A percentile compares a stretch with the other conserved stretches of the same genome.
Conservation (phyloP, 2,888 invertebrate genomes). For the Pristionchus entomophagus region DNA sequence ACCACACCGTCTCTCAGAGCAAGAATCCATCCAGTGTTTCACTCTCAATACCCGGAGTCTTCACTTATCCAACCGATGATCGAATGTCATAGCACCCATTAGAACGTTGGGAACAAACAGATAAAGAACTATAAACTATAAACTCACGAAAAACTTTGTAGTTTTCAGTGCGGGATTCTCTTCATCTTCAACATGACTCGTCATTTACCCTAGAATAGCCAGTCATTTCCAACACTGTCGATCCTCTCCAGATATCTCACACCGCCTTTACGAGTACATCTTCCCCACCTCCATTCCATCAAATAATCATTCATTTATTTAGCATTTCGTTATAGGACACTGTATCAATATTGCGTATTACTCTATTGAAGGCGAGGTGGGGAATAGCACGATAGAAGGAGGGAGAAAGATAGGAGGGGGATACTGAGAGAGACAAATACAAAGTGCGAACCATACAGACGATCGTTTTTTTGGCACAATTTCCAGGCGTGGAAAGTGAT, state of each 20-base stretch:
- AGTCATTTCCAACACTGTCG: too few relatives aligned
- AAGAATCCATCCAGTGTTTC: too few relatives aligned
- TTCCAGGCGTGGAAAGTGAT: slow-evolving; percentile 13
- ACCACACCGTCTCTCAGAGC: too few relatives aligned
- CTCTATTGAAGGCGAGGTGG: background rate
- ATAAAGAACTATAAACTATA: background rate
- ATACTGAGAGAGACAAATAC: background rate
- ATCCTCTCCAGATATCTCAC: background rate
- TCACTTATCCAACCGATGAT: too few relatives aligned
- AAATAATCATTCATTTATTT: slow-evolving; percentile 29
- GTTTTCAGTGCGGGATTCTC: slow-evolving; percentile 26
- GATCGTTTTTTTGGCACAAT: slow-evolving; percentile 14
- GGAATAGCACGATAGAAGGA: background rate
- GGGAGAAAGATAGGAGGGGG: background rate
- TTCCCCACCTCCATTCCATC: background rate
- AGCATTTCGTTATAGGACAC: slow-evolving; percentile 7
- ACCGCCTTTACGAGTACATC: background rate
- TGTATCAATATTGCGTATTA: slow-evolving; percentile 27
- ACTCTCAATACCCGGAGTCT: too few relatives aligned
- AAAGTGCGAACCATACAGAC: background rate
- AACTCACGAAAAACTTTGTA: background rate
- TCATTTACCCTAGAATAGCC: background rate
- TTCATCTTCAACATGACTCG: slow-evolving; percentile 5
- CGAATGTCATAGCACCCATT: too few relatives aligned
- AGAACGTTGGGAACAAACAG: too few relatives aligned